Base-by-base conservation (phyloP, 2,888 invertebrate genomes). In the Fragum sueziense region DNA sequence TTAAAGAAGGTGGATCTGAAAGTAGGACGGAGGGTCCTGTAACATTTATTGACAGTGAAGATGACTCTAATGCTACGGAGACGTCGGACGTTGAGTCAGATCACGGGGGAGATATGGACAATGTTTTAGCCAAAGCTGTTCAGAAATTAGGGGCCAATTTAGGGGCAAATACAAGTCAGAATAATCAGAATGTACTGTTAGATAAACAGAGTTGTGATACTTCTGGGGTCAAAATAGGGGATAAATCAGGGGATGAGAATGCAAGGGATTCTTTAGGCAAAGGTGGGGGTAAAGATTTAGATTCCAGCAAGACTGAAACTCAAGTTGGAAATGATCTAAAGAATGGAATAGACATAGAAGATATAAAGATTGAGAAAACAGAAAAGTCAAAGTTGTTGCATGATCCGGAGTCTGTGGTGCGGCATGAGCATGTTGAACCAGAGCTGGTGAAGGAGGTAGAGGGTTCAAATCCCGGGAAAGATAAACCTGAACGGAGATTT, bases 51-150 rank as follows among this genome's bases (percentile, higher is more conserved):
- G 52, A 52, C 14, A 61, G 74, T 59, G 75, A 70, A 69, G 75
- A 76, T 74, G 69, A 68, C 4, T 82, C 82, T n/a, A 79, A 76
- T 14, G 70, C 76, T 29, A 84, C 80, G 7, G 84, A 79, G 62
- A 25, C 25, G 57, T 72, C 11, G 74, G 76, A 37, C 22, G 27
- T 80, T 25, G 67, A 67, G 37, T 75, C 79, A 4, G 72, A 71
- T n/a, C 27, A 57, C 27, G 71, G 37, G 22, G 65, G 65, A 22
- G 71, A 62, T 25, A 25, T 34, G 20, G 25, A 51, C 41, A 34
- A 20, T 31, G 34, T 33, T 14, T 41, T 22, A 37, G 41, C n/a
- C 34, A 37, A 33, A 20, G 31, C 62, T 33, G 65, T n/a, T 25
- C 7, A 33, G 25, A 51, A 27, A n/a, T 1, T 34, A 34, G n/a